Evolutionary conservation across 2,113 vertebrate species (phyloP), one percentile per base, ranked within the genome.

Genomic region (Platysternon megacephalum): DNA sequence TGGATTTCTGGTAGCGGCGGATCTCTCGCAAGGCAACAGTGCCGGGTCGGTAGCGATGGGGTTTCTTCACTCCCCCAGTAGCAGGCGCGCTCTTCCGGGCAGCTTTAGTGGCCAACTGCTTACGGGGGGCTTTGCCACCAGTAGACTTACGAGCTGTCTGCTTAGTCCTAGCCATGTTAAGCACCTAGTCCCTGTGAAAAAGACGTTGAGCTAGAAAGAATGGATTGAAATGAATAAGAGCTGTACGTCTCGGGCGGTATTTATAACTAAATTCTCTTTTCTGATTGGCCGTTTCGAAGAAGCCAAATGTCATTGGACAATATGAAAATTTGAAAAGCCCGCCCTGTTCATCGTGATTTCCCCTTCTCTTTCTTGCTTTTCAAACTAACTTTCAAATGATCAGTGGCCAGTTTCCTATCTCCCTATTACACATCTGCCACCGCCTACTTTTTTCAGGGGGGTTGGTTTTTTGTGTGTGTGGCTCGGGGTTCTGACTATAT

Each of bases 61-160:
- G 65, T 32, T 68, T 68, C 5, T 68, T 99, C 35, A 99, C 99
- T 29, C 98, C 99, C 2, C 99, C 99, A 0, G 99, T 99, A 82
- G 99, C 98, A 1, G 98, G 98, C 3, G 99, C 98, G 82, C 98
- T 99, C 96, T 99, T 99, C 51, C 98, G 98, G 52, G 98, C 98
- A 0, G 99, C 99, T 91, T 99, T 99, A 5, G 99, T 99, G 1
- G 99, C 99, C 22, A 99, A 96, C 93, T 99, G 98, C 90, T 99
- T 99, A 90, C 98, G 98, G 4, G 99, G 99, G 3, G 99, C 99
- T 89, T 99, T 99, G 11, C 99, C 99, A 93, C 99, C 99, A 13
- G 99, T 99, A 5, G 99, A 99, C 24, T 99, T 99, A 83, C 98
- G 98, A 9, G 98, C 99, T 0, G 98, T 99, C 94, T 99, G 99